A percentile compares a stretch with the other conserved stretches of the same genome.
Conservation (phyloP, 2,113 vertebrate species). For the Entomyzon cyanotis region DNA sequence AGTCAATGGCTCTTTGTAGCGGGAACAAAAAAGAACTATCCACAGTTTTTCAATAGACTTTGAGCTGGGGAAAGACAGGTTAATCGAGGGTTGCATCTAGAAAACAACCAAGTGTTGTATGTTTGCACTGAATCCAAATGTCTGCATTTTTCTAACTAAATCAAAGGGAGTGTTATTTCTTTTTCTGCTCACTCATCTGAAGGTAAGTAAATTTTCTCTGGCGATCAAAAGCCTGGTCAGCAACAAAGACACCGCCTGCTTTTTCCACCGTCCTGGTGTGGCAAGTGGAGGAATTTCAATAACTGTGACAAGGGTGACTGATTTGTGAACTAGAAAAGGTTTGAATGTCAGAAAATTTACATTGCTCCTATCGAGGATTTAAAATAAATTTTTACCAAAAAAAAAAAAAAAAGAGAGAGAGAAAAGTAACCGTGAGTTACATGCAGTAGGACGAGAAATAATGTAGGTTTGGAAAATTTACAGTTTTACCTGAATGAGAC, state of each 20-base stretch:
- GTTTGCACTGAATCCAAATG: constrained; percentile 89
- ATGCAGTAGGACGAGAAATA: constrained; percentile 65
- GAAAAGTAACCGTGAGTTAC: constrained; percentile 50
- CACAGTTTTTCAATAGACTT: constrained; percentile 82
- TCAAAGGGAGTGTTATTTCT: constrained; percentile 88
- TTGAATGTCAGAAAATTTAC: constrained; percentile 85
- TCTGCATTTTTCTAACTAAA: constrained; percentile 88
- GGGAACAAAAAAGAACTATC: constrained; percentile 80
- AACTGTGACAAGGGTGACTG: constrained; percentile 88
- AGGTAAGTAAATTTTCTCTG: constrained; percentile 90
- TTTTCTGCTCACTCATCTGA: constrained; percentile 90
- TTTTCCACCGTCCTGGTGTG: constrained; percentile 84
- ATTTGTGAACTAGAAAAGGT: constrained; percentile 86
- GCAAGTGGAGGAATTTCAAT: constrained; percentile 86
- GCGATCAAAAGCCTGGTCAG: constrained; percentile 87
- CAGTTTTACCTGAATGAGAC: constrained; percentile 78
- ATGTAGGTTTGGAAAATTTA: constrained; percentile 73
- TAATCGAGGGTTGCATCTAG: constrained; percentile 84
- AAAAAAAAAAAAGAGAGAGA: neutral
- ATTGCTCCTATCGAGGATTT: constrained; percentile 73
- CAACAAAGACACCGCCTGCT: constrained; percentile 86
- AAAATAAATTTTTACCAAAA: constrained; percentile 46
- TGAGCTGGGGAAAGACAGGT: constrained; percentile 84
- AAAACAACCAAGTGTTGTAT: constrained; percentile 89
- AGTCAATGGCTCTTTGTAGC: constrained; percentile 81